Evolutionary conservation across 2,888 invertebrate genomes (phyloP), one percentile per base, ranked within the genome.

Genomic region (Caenorhabditis wallacei): DNA sequence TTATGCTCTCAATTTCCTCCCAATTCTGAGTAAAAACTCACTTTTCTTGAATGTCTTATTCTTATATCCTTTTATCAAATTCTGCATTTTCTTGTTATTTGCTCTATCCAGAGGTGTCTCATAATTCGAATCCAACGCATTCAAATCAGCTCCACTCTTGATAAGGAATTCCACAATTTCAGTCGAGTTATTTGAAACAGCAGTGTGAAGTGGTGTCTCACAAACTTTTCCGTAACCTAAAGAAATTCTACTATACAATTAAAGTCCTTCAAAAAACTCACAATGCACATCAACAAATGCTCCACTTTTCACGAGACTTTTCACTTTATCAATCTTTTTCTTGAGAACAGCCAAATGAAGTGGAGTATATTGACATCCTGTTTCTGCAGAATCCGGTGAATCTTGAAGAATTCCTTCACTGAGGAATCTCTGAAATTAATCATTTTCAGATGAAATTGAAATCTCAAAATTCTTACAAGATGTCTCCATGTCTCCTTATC

Each of bases 161-260:
- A 51, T 53, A 10, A 68, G 20, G 24, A 70, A n/a, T 13, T 59
- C 26, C 22, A 59, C 70, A n/a, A 59, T 59, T 2, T 70, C 59
- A 2, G 35, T 3, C 0, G 48, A 59, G 20, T 48, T 37, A 48
- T 48, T 70, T 16, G 30, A 20, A 20, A 70, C 70, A 8, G 70
- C 70, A 5, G 70, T 70, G 35, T 70, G 70, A 1, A 70, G 37
- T 22, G 70, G 70, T 20, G 70, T 70, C n/a, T 70, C 70, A 5
- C n/a, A 20, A 16, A 54, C 46, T n/a, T 57, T 43, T 56, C 69
- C 69, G 30, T 35, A 20, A 22, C 43, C 61, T 61, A 13, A 24
- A 24, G 24, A 54, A 54, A 54, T 54, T 54, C 26, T 1, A 24
- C 13, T 22, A 11, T n/a, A n/a, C n/a, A n/a, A n/a, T n/a, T 30